A percentile compares a stretch with the other conserved stretches of the same genome.
Evolutionary conservation across 2,888 invertebrate species (phyloP).

Genomic region (Tetragnatha montana): DNA sequence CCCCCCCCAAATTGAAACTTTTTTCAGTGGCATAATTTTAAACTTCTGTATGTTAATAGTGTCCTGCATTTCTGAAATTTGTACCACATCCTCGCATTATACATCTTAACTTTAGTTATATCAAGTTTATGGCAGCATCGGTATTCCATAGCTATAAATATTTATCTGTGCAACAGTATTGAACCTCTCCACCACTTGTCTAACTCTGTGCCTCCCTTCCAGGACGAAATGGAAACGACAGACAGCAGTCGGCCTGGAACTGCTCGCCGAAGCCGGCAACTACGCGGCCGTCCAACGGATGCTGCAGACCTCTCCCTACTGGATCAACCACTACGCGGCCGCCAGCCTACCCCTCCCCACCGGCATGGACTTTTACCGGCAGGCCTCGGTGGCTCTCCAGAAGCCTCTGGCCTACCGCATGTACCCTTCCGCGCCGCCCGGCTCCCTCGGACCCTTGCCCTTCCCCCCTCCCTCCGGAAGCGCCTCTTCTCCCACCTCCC

Average conservation of each 20-base stretch:
- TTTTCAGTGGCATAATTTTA: no score
- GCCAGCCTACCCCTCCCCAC: constrained; percentile 78
- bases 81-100: no score
- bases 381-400: constrained; percentile 71
- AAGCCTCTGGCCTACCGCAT: constrained; percentile 69
- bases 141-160: no score
- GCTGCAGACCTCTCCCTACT: constrained; percentile 74
- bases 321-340: constrained; percentile 71
- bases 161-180: no score
- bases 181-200: no score
- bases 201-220: constrained; percentile 73
- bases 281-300: constrained; percentile 98
- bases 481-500: constrained; percentile 59
- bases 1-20: no score
- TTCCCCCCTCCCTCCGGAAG: constrained; percentile 49
- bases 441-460: constrained; percentile 52
- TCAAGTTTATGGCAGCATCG: no score
- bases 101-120: no score
- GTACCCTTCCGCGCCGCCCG: constrained; percentile 53
- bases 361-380: constrained; percentile 73
- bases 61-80: no score
- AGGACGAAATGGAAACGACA: constrained; percentile 99
- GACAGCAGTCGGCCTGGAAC: constrained; percentile 96
- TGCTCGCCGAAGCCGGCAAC: constrained; percentile 97
- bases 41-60: no score